Percentiles rank a stretch among this genome's conserved stretches.
These are phyloP conservation scores for Cryptoblepharus egeriae DNA, from an alignment of 2,797 vertebrate species.

Conservation along the genomic window DNA sequence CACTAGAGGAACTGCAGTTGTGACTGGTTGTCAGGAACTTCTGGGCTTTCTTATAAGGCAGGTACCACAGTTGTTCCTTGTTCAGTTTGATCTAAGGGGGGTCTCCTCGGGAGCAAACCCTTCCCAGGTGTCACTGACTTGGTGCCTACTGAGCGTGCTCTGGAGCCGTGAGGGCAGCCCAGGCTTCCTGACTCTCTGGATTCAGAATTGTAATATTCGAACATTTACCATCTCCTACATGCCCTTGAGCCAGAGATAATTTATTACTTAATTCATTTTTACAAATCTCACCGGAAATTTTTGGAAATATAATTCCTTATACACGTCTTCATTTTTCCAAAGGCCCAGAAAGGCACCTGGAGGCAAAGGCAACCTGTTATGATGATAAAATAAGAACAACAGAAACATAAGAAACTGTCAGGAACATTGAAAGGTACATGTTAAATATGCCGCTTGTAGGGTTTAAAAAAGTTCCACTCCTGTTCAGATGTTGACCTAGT, in stretches of 20 bases:
- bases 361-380: conserved; percentile 88
- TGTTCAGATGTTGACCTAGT: too few species aligned
- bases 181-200: too few species aligned
- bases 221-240: neutral
- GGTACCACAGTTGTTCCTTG: too few species aligned
- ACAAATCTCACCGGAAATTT: conserved; percentile 89
- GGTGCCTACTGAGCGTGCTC: too few species aligned
- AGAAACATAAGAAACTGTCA: conserved; percentile 5
- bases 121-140: too few species aligned
- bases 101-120: too few species aligned
- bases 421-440: neutral
- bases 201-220: neutral
- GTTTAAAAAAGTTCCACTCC: neutral
- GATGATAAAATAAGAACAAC: conserved; percentile 39
- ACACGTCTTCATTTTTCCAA: conserved; percentile 90
- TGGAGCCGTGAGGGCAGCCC: too few species aligned
- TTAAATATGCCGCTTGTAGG: neutral
- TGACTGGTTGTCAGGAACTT: too few species aligned
- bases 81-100: too few species aligned
- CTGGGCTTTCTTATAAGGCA: too few species aligned
- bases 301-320: conserved; percentile 89
- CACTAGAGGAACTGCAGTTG: too few species aligned
- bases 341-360: conserved; percentile 91
- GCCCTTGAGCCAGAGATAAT: neutral
- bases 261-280: conserved; percentile 21